Evolutionary conservation across 2,888 invertebrate genomes (phyloP), one percentile per base, ranked within the genome.

Genomic region (Chorisops tibialis): DNA sequence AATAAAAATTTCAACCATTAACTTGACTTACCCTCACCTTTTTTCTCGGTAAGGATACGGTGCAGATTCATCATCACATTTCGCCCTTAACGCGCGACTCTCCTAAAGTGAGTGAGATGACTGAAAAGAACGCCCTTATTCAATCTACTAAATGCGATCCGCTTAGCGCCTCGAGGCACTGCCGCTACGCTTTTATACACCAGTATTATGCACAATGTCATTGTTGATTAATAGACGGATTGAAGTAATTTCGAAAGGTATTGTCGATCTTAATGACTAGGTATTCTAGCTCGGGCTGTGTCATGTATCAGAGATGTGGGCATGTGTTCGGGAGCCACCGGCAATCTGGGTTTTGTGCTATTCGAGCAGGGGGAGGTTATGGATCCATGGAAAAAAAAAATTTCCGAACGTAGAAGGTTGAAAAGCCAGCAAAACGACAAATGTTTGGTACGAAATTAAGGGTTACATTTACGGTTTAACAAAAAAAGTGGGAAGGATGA

Each of bases 211-310:
- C 45, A 56, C 56, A 56, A 56, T 56, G 56, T 56, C 56, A 56
- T 56, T 56, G 56, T 56, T 56, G 56, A 56, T 56, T 56, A 56
- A 56, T 56, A 56, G 56, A 56, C 56, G 56, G 56, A 56, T 56
- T 56, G 56, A 43, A 56, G 56, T 45, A 56, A 56, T 56, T 56
- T 30, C 22, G 45, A 43, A 56, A 56, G 56, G 56, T 56, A 56
- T 56, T 56, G 56, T 56, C 43, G 56, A 39, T 9, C 43, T 56
- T 56, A 56, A 56, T 56, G 56, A 45, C 56, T 43, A 56, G 56
- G 56, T 56, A 56, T 43, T 43, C 43, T 24, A 1, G 9, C 5
- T 11, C 11, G 16, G 30, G 56, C 24, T 56, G 11, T 18, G 45
- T 4, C 21, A 30, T 14, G 21, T 45, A 45, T 43, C 14, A 5